Conservation (phyloP, 2,888 invertebrate genomes). For the Tachystola acroxantha region DNA sequence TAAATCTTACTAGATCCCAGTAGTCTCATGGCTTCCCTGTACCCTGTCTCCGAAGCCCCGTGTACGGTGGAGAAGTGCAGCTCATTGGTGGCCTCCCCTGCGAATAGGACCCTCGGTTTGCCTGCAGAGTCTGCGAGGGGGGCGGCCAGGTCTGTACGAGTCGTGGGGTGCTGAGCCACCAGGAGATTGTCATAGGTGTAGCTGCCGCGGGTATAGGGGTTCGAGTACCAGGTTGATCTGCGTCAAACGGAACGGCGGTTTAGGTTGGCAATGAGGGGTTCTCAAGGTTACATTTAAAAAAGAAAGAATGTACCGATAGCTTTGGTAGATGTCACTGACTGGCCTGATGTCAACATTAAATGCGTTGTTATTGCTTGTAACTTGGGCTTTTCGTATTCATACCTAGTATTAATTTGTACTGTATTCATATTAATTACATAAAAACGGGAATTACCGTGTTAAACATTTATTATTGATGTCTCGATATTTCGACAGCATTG, state of each 20-base stretch:
- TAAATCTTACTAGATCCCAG: conserved; percentile 27
- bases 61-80: conserved; percentile 84
- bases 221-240: conserved; percentile 85
- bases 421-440: too few species aligned
- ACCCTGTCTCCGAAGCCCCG: conserved; percentile 83
- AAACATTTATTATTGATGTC: too few species aligned
- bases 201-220: conserved; percentile 84
- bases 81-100: conserved; percentile 77
- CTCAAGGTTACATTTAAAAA: too few species aligned
- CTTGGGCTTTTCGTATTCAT: too few species aligned
- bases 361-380: too few species aligned
- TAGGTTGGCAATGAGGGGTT: too few species aligned
- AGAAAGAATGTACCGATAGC: background rate
- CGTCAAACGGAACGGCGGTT: background rate
- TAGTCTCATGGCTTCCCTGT: conserved; percentile 77
- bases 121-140: conserved; percentile 72
- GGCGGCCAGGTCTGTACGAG: conserved; percentile 70
- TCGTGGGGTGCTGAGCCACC: conserved; percentile 67
- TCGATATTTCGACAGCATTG: too few species aligned
- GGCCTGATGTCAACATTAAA: too few species aligned
- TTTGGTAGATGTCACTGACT: background rate
- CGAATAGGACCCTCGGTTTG: conserved; percentile 74
- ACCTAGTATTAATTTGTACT: too few species aligned
- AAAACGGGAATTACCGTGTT: too few species aligned
- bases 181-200: conserved; percentile 81